Base-by-base conservation (phyloP, 2,113 vertebrate genomes). In the Fukomys damarensis region DNA sequence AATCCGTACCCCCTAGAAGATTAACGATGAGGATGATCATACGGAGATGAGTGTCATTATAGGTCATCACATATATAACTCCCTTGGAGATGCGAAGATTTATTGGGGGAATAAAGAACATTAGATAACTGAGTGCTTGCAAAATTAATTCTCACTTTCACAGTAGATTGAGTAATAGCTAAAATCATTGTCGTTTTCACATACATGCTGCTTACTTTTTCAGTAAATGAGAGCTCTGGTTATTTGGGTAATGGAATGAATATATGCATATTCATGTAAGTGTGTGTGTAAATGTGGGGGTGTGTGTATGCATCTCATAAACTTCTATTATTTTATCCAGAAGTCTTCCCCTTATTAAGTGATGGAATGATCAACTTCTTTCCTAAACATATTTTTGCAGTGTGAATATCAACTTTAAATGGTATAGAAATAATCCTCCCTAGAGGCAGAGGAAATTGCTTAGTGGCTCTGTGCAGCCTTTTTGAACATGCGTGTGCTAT, bases 61-160 rank as follows among this genome's bases (percentile, higher is more conserved):
- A 90, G 70, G 81, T 97, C 81, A 80, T 81, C 49, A 79, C 14
- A 41, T 46, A 30, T 38, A 11, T 56, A 93, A 56, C 76, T 94
- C 70, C 26, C 58, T 93, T 82, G 46, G 61, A 94, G 56, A 95
- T 74, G 9, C 35, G 96, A 92, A 97, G 81, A 95, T 95, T 96
- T 97, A 95, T 26, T 68, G 52, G 56, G 30, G 4, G 38, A 93
- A 59, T 95, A 89, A 86, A 92, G 56, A 91, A 94, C 52, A 94
- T 63, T 38, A 97, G 89, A 82, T 84, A 96, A 97, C 74, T 54
- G 52, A 93, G 26, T n/a, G 13, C 49, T 85, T 89, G 41, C 41
- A 95, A 95, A 97, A 94, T 91, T 92, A 96, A 92, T 66, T 91
- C 95, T 66, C 20, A 43, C 28, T 83, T 72, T 94, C 70, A 92